A percentile compares a stretch with the other conserved stretches of the same genome.
Conservation (phyloP, 2,888 invertebrate genomes). For the Agrypnus murinus region DNA sequence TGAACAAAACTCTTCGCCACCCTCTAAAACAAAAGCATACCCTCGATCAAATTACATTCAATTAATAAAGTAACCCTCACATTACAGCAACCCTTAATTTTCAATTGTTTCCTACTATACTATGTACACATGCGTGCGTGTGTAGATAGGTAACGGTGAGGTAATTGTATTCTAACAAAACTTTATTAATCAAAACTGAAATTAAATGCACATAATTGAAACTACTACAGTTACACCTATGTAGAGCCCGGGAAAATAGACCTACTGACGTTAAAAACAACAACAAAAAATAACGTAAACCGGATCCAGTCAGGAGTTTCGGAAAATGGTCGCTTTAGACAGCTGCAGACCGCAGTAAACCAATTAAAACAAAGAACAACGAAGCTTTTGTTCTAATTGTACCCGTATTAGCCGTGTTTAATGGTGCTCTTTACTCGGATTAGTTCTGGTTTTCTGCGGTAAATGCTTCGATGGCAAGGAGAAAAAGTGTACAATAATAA, state of each 20-base stretch:
- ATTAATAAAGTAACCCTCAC: too few relatives aligned
- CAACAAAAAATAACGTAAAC: too few relatives aligned
- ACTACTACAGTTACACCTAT: constrained; percentile 60
- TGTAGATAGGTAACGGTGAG: too few relatives aligned
- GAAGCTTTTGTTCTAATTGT: constrained; percentile 64
- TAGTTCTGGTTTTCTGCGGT: constrained; percentile 55
- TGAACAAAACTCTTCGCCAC: too few relatives aligned
- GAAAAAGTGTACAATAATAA: constrained; percentile 23
- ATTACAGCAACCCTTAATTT: too few relatives aligned
- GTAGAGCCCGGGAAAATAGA: constrained; percentile 30
- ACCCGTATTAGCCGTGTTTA: constrained; percentile 61
- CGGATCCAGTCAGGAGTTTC: constrained; percentile 56
- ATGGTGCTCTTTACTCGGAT: constrained; percentile 60
- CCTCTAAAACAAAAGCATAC: too few relatives aligned
- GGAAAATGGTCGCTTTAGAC: constrained; percentile 61
- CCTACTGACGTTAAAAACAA: constrained; percentile 42
- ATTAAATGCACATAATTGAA: constrained; percentile 60
- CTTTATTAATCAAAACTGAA: constrained; percentile 46
- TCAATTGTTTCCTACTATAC: too few relatives aligned
- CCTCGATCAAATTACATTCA: too few relatives aligned
- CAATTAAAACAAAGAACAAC: constrained; percentile 65
- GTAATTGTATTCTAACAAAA: constrained; percentile 7
- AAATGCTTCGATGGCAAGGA: constrained; percentile 29
- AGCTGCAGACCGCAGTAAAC: constrained; percentile 62
- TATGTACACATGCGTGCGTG: too few relatives aligned